These are phyloP conservation scores for Polydrusus cervinus DNA, from an alignment of 2,888 invertebrate species.

Conservation along the genomic window DNA sequence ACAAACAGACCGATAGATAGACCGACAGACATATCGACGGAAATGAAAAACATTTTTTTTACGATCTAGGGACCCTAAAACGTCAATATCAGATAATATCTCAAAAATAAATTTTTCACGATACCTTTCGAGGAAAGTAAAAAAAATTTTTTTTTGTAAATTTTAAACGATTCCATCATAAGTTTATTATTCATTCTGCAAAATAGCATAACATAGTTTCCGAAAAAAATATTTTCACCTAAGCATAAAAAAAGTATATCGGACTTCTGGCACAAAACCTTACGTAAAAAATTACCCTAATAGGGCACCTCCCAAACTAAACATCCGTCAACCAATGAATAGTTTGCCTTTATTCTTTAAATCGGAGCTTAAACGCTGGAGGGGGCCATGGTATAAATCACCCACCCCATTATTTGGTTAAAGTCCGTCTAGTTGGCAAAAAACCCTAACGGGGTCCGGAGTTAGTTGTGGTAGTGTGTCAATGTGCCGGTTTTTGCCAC, in stretches of 20 bases:
- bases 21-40: no score
- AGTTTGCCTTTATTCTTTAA: conserved; percentile 59
- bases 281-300: conserved; percentile 25
- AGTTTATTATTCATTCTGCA: no score
- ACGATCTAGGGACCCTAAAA: no score
- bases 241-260: neutral
- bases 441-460: conserved; percentile 34
- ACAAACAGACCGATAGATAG: no score
- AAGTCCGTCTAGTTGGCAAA: conserved; percentile 33
- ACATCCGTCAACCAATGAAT: conserved; percentile 59
- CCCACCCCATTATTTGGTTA: conserved; percentile 63
- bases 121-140: no score
- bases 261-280: neutral
- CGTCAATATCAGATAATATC: no score
- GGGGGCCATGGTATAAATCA: conserved; percentile 65
- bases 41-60: no score
- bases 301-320: conserved; percentile 47
- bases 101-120: no score
- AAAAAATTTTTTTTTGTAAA: no score
- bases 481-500: conserved; percentile 28
- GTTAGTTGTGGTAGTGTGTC: conserved; percentile 36
- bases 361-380: conserved; percentile 60
- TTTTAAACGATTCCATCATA: no score
- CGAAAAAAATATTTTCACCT: no score
- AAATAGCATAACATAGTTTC: no score